Percentiles rank a stretch among this genome's conserved stretches.
Evolutionary conservation across 2,797 vertebrate species (phyloP).

Genomic region (Masticophis lateralis): DNA sequence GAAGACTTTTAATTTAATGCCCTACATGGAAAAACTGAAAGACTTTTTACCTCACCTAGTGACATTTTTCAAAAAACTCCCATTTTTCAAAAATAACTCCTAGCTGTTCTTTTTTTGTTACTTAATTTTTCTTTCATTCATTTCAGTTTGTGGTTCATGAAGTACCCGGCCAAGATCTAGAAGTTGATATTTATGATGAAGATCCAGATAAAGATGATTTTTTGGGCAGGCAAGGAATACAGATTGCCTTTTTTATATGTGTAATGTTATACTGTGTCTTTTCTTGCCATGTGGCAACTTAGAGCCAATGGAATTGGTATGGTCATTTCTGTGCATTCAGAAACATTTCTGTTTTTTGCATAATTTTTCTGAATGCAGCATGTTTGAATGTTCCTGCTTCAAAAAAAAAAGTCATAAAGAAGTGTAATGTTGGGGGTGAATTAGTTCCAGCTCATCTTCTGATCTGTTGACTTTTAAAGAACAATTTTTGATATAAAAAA

Average conservation of each 20-base stretch:
- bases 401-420: not conserved
- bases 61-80: not conserved
- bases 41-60: not conserved
- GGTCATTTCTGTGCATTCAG: not conserved
- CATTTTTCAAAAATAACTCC: not conserved
- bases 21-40: not conserved
- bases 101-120: not conserved
- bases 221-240: conserved; percentile 82
- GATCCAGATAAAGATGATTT: conserved; percentile 95
- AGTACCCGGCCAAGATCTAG: conserved; percentile 92
- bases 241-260: not conserved
- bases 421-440: not conserved
- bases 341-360: not conserved
- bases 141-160: conserved; percentile 90
- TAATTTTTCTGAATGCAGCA: not conserved
- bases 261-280: not conserved
- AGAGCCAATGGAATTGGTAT: not conserved
- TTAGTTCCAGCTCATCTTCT: not conserved
- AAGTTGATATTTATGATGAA: conserved; percentile 90
- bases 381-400: not conserved
- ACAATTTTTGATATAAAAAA: not conserved
- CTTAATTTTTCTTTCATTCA: conserved; percentile 24
- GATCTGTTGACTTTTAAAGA: not conserved
- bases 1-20: not conserved
- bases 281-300: not conserved